Evolutionary conservation across 2,888 invertebrate species (phyloP).

Genomic region (Kryphioiulus occultus): DNA sequence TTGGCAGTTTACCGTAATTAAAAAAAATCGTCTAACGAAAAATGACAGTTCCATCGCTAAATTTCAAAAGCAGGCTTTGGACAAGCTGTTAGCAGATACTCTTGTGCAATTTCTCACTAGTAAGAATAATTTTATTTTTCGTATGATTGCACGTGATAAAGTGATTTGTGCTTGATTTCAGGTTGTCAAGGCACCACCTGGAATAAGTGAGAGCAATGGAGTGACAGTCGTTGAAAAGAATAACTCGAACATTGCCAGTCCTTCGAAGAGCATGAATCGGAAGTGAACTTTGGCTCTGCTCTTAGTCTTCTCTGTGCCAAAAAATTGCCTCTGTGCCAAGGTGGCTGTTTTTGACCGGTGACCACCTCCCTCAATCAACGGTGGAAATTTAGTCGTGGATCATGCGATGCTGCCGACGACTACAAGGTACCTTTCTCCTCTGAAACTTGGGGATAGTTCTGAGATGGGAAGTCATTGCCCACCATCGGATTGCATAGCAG

Average conservation of each 20-base stretch:
- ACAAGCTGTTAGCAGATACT: too few species aligned
- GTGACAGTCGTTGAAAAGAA: neutral
- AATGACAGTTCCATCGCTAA: too few species aligned
- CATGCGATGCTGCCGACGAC: neutral
- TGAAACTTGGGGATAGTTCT: neutral
- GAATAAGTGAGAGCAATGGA: constrained; percentile 35
- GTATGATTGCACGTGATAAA: too few species aligned
- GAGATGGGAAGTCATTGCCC: neutral
- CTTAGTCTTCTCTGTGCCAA: constrained; percentile 35
- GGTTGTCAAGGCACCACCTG: constrained; percentile 44
- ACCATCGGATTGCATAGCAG: neutral
- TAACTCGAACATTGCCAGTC: constrained; percentile 17
- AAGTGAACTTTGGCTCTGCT: constrained; percentile 29
- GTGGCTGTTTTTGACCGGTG: neutral
- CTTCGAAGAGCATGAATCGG: neutral
- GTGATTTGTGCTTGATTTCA: neutral
- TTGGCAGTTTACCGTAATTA: too few species aligned
- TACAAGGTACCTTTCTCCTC: neutral
- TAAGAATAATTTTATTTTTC: too few species aligned
- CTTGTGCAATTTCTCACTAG: too few species aligned
- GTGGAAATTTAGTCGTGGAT: neutral
- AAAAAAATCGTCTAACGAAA: too few species aligned
- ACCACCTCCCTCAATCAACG: neutral
- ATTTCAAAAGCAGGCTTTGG: too few species aligned
- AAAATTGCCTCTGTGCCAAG: neutral